These are phyloP conservation scores for Tetramorium alpestre DNA, from an alignment of 1,140 invertebrate species.

Conservation along the genomic window DNA sequence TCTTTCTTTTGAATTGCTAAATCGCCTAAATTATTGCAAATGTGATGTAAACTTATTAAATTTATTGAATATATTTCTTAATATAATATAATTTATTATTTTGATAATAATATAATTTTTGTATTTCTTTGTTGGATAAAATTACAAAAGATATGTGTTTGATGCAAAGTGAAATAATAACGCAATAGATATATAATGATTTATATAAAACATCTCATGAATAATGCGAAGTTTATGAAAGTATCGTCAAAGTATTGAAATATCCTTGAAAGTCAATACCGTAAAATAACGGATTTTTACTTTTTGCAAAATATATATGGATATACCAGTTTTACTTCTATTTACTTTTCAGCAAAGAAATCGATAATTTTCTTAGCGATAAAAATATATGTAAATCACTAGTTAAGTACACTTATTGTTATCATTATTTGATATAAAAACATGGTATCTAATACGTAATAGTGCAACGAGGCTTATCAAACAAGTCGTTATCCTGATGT, in stretches of 20 bases:
- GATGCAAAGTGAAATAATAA: not conserved
- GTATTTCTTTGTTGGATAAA: not conserved
- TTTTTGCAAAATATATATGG: not conserved
- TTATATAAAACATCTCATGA: not conserved
- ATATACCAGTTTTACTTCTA: not conserved
- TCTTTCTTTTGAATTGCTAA: not conserved
- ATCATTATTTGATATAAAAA: not conserved
- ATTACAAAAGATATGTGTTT: not conserved
- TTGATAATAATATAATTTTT: not conserved
- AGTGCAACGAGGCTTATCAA: not conserved
- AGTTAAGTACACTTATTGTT: not conserved
- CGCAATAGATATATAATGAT: not conserved
- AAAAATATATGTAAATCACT: not conserved
- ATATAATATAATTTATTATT: not conserved
- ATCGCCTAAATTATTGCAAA: not conserved
- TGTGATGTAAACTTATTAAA: not conserved
- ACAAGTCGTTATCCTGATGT: not conserved
- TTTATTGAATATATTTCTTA: not conserved
- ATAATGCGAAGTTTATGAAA: constrained; percentile 8
- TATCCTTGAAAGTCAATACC: constrained; percentile 12
- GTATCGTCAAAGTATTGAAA: not conserved
- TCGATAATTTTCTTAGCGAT: not conserved
- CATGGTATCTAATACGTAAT: not conserved
- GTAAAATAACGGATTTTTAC: not conserved
- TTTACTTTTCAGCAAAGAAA: not conserved